Conservation (phyloP, 1,140 invertebrate genomes). For the Lerema accius region DNA sequence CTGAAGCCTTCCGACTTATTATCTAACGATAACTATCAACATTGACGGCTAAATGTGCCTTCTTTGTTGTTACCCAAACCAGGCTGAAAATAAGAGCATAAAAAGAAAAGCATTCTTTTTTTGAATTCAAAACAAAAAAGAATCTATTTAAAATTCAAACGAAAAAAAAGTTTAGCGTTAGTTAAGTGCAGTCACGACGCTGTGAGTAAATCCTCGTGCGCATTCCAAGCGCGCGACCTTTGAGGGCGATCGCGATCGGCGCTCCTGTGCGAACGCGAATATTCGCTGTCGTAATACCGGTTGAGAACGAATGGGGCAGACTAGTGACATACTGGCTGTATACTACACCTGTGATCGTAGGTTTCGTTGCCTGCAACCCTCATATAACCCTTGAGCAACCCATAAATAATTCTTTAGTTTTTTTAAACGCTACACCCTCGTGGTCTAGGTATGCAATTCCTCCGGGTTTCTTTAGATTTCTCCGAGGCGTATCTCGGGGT, state of each 20-base stretch:
- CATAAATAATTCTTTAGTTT: too few relatives aligned
- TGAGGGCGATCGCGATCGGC: constrained; percentile 18
- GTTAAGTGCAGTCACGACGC: background rate
- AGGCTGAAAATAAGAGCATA: background rate
- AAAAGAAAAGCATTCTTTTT: background rate
- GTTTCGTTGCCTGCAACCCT: too few relatives aligned
- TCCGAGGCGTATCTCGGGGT: too few relatives aligned
- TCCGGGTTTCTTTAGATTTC: too few relatives aligned
- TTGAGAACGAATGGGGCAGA: constrained; percentile 7
- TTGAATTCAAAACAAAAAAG: background rate
- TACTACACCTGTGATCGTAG: background rate
- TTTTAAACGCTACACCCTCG: too few relatives aligned
- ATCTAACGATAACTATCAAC: too few relatives aligned
- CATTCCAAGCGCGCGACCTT: constrained; percentile 20
- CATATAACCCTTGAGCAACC: too few relatives aligned
- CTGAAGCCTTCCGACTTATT: too few relatives aligned
- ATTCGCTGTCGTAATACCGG: constrained; percentile 22
- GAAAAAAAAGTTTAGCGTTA: background rate
- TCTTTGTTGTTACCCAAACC: too few relatives aligned
- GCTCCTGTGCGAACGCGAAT: constrained; percentile 9
- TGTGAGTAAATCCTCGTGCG: constrained; percentile 7
- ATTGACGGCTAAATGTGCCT: too few relatives aligned
- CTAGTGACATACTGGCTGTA: constrained; percentile 9
- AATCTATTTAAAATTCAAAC: background rate
- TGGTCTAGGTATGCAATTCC: too few relatives aligned